Conservation (phyloP, 2,888 invertebrate genomes). For the Limnephilus marmoratus region DNA sequence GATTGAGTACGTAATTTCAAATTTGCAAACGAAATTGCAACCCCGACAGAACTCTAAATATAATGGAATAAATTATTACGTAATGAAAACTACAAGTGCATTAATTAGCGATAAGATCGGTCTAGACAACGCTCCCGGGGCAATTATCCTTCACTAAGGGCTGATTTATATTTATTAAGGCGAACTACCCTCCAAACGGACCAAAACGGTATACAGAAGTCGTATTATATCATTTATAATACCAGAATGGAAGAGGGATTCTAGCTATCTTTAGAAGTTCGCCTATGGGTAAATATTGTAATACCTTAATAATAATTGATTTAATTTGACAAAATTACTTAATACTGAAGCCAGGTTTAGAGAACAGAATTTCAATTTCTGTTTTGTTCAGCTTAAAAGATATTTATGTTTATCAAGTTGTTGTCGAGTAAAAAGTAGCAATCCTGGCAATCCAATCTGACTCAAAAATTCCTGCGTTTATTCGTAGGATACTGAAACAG, state of each 20-base stretch:
- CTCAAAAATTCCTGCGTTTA: too few relatives aligned
- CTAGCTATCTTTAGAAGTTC: neutral
- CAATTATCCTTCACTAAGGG: constrained; percentile 1
- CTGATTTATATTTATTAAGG: constrained; percentile 35
- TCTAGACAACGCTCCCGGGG: constrained; percentile 22
- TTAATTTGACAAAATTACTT: too few relatives aligned
- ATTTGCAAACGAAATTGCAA: neutral
- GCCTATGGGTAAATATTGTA: too few relatives aligned
- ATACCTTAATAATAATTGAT: too few relatives aligned
- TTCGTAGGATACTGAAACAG: too few relatives aligned
- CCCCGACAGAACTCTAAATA: neutral
- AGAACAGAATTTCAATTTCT: too few relatives aligned
- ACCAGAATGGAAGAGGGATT: neutral
- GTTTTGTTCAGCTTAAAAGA: too few relatives aligned
- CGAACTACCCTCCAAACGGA: neutral
- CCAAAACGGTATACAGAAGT: neutral
- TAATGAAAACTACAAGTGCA: neutral
- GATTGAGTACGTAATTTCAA: neutral
- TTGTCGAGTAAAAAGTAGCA: too few relatives aligned
- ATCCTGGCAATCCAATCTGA: too few relatives aligned
- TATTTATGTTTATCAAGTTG: too few relatives aligned
- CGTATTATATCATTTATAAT: too few relatives aligned
- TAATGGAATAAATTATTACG: neutral
- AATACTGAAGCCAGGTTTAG: too few relatives aligned
- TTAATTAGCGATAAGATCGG: neutral